Conservation (phyloP, 2,888 invertebrate species). For the Cataglyphis altisquamis region DNA sequence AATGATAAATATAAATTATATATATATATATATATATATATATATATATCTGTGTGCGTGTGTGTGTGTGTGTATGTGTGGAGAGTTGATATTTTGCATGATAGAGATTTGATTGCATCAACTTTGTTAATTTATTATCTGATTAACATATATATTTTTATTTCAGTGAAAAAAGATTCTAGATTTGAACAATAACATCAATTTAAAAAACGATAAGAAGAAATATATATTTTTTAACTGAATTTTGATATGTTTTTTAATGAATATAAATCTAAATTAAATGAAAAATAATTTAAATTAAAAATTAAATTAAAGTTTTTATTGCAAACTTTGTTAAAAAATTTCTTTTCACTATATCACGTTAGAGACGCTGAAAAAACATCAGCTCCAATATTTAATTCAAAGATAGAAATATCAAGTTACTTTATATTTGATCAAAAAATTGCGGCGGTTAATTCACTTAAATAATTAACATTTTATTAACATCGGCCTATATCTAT, state of each 20-base stretch:
- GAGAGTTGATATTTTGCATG: background rate
- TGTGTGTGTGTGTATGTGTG: too few species aligned
- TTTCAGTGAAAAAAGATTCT: background rate
- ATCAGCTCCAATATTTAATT: background rate
- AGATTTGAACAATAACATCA: background rate
- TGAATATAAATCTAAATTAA: background rate
- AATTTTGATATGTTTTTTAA: slow-evolving; percentile 7
- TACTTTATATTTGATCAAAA: slow-evolving; percentile 4
- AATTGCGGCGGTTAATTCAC: background rate
- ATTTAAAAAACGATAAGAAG: background rate
- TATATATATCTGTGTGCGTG: too few species aligned
- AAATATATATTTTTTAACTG: background rate
- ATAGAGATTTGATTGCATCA: background rate
- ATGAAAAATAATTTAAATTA: background rate
- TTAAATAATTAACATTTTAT: background rate
- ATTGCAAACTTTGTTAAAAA: background rate
- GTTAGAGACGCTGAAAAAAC: background rate
- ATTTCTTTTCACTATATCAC: background rate
- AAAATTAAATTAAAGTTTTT: background rate
- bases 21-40: too few species aligned
- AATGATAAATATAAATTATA: background rate
- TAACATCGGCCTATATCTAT: background rate
- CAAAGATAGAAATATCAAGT: background rate
- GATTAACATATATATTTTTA: too few species aligned
- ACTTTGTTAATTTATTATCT: background rate